phyloP scores from a whole-genome alignment of 2,888 invertebrate genomes.

The Idaea aversata region DNA sequence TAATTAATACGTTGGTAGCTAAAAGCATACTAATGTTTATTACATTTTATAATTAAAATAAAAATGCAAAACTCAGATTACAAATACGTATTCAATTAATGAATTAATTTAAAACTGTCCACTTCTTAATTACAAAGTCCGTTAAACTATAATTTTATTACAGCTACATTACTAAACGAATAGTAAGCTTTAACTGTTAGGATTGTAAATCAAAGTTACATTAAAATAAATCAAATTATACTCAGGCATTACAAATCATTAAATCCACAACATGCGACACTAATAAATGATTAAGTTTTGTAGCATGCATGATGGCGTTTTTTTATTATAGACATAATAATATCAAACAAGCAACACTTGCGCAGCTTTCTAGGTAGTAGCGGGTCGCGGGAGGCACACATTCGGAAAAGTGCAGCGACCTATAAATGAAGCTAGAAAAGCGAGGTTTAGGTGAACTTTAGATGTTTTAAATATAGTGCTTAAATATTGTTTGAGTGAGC shows the following conservation, averaged over 20 bases:
- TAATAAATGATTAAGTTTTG: not conserved
- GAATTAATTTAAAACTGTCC: not conserved
- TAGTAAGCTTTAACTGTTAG: not conserved
- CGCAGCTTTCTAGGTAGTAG: not conserved
- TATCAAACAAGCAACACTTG: no score
- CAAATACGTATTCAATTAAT: not conserved
- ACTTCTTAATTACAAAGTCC: not conserved
- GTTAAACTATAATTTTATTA: not conserved
- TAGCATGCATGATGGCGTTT: slow-evolving; percentile 6
- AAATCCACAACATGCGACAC: not conserved
- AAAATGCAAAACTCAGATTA: not conserved
- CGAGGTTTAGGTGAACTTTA: no score
- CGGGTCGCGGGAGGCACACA: no score
- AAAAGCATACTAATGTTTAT: not conserved
- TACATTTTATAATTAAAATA: not conserved
- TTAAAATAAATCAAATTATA: not conserved
- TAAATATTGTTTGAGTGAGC: no score
- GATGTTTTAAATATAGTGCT: no score
- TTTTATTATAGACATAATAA: not conserved
- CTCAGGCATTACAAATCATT: not conserved
- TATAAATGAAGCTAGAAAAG: no score
- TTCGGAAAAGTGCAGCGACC: no score
- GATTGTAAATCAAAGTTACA: not conserved
- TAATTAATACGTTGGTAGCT: not conserved
- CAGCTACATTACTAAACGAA: not conserved